Conservation (phyloP, 2,888 invertebrate species). For the Taenaris catops region DNA sequence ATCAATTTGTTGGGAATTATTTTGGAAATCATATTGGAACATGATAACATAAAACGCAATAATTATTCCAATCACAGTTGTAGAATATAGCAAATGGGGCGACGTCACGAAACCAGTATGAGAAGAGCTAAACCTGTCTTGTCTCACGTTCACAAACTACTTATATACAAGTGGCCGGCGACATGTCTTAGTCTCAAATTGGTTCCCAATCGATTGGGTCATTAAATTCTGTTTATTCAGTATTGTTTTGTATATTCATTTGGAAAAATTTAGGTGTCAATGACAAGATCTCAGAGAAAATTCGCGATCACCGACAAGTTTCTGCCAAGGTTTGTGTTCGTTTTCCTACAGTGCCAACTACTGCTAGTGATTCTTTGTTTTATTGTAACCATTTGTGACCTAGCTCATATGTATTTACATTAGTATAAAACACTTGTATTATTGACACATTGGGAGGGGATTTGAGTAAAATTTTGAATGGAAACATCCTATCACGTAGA, state of each 20-base stretch:
- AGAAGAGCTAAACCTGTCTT: conserved; percentile 10
- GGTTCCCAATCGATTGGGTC: conserved; percentile 42
- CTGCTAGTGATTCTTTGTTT: no score
- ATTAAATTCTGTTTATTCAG: conserved; percentile 49
- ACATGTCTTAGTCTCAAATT: conserved; percentile 40
- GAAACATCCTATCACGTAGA: no score
- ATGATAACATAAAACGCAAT: no score
- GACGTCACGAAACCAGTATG: conserved; percentile 21
- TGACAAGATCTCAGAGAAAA: conserved; percentile 77
- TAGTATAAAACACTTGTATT: no score
- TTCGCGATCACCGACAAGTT: conserved; percentile 76
- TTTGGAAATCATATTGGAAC: no score
- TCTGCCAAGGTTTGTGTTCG: conserved; percentile 70
- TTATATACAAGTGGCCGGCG: conserved; percentile 40
- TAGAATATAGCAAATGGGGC: conserved; percentile 3
- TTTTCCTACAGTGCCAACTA: no score
- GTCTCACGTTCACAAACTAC: conserved; percentile 17
- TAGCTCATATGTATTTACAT: no score
- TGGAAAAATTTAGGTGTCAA: conserved; percentile 70
- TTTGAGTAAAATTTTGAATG: no score
- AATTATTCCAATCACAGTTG: no score
- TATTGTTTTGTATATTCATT: conserved; percentile 47
- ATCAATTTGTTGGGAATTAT: no score
- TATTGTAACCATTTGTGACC: no score
- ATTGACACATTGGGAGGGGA: no score